A percentile compares a stretch with the other conserved stretches of the same genome.
These are phyloP conservation scores for Ormyrus rosae DNA, from an alignment of 2,888 invertebrate species.

Conservation along the genomic window DNA sequence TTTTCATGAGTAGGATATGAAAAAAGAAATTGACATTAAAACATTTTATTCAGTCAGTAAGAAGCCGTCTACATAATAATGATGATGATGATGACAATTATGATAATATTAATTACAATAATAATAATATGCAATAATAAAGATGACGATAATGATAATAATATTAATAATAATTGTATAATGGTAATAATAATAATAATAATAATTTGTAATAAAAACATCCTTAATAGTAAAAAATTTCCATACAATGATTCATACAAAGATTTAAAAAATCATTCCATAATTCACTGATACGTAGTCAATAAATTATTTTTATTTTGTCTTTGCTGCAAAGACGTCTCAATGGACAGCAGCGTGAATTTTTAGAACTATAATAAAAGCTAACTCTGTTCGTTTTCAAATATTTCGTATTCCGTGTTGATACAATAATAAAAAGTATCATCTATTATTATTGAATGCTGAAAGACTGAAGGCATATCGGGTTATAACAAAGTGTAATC, in stretches of 20 bases:
- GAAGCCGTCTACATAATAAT: constrained; percentile 73
- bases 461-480: constrained; percentile 43
- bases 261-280: constrained; percentile 42
- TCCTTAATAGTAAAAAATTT: constrained; percentile 38
- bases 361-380: constrained; percentile 44
- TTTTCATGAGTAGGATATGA: neutral
- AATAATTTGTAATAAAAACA: constrained; percentile 50
- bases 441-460: constrained; percentile 30
- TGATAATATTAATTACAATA: constrained; percentile 54
- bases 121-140: constrained; percentile 45
- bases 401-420: neutral
- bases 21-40: constrained; percentile 69
- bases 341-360: constrained; percentile 42
- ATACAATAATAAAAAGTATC: constrained; percentile 39
- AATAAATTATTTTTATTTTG: constrained; percentile 55
- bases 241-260: constrained; percentile 30
- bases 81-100: constrained; percentile 62
- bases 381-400: constrained; percentile 52
- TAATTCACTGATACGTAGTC: constrained; percentile 44
- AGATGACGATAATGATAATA: constrained; percentile 41
- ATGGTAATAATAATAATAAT: constrained; percentile 9
- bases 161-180: constrained; percentile 31
- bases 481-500: constrained; percentile 25
- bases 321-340: constrained; percentile 49
- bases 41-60: constrained; percentile 76